Conservation (phyloP, 1,140 invertebrate genomes). For the Platorchestia sp. region DNA sequence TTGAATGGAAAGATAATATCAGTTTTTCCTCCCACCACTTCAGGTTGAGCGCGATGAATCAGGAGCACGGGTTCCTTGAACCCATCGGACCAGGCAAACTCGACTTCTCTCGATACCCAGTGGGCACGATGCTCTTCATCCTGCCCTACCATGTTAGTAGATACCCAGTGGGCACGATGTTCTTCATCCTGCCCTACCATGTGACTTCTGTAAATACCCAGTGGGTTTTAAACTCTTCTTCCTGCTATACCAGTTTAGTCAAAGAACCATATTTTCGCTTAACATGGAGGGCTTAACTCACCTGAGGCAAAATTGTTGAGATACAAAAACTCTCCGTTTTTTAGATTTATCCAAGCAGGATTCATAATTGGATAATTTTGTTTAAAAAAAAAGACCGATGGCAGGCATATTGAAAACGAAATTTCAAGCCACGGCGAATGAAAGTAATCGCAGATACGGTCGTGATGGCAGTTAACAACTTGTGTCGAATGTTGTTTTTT, state of each 20-base stretch:
- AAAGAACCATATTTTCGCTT: background rate
- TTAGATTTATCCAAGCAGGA: background rate
- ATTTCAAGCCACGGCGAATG: background rate
- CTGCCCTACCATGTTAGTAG: constrained; percentile 70
- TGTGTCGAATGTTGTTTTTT: background rate
- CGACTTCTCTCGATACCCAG: constrained; percentile 57
- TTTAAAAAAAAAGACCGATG: background rate
- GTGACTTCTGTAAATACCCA: constrained; percentile 21
- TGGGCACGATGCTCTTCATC: constrained; percentile 68
- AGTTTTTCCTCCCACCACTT: constrained; percentile 41
- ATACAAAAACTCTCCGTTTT: background rate
- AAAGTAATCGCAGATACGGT: background rate
- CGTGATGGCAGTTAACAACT: background rate
- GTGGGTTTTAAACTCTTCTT: constrained; percentile 68
- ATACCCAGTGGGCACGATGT: background rate
- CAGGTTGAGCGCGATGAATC: constrained; percentile 68
- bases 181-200: background rate
- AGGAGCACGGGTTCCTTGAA: constrained; percentile 70
- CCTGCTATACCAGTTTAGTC: constrained; percentile 70
- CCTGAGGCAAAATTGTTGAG: background rate
- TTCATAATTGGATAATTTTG: background rate
- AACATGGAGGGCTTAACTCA: background rate
- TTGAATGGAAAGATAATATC: background rate
- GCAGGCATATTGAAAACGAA: no score
- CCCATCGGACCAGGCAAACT: constrained; percentile 66